These are phyloP conservation scores for Tragelaphus eurycerus DNA, from an alignment of 2,797 vertebrate species.

Conservation along the genomic window DNA sequence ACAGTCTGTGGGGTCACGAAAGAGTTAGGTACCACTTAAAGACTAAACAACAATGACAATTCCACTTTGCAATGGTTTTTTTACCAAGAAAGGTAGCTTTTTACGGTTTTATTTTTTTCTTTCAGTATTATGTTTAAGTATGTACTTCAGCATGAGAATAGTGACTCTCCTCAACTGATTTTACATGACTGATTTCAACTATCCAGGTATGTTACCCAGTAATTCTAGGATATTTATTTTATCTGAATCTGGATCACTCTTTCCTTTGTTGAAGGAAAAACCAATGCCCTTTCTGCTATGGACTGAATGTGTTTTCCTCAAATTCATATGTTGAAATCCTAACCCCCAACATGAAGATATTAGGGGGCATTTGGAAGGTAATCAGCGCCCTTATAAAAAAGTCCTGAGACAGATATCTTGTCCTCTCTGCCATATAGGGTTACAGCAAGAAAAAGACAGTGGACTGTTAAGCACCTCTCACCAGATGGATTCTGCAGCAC, in stretches of 20 bases:
- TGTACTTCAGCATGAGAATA: constrained; percentile 39
- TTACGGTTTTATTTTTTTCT: constrained; percentile 50
- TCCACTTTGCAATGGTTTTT: constrained; percentile 32
- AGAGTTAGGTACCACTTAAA: neutral
- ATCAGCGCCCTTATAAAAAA: neutral
- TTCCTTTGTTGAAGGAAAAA: neutral
- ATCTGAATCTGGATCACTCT: neutral
- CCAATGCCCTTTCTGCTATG: neutral
- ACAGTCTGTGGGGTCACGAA: neutral
- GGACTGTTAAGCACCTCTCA: neutral
- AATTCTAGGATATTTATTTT: neutral
- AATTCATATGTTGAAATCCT: neutral
- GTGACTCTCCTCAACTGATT: constrained; percentile 46
- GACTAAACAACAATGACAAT: neutral
- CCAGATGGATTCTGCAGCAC: neutral
- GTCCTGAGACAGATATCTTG: neutral
- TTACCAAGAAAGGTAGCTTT: constrained; percentile 44
- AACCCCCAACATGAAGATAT: neutral
- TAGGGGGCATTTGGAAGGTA: neutral
- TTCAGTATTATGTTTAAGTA: constrained; percentile 54
- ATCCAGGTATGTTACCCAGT: neutral
- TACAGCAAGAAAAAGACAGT: neutral
- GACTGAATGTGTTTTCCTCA: neutral
- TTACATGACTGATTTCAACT: constrained; percentile 21
- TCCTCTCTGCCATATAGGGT: neutral